Evolutionary conservation across 2,797 vertebrate species (phyloP).

Genomic region (Varecia variegata): DNA sequence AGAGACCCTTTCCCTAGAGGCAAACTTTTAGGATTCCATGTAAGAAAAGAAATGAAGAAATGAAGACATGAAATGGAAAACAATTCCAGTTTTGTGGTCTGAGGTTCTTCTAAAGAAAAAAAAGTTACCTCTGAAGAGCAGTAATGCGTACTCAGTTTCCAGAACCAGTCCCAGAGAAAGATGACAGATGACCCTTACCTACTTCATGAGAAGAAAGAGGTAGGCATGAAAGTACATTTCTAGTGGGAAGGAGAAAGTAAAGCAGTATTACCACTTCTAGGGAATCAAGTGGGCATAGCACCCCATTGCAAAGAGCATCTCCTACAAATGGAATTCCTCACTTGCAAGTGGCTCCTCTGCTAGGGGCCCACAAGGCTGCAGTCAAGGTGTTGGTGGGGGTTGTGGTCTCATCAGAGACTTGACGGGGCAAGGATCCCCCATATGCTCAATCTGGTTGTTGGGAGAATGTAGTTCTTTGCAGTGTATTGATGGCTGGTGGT

Average conservation of each 20-base stretch:
- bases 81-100: not conserved
- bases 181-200: not conserved
- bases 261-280: not conserved
- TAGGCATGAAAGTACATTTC: not conserved
- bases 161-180: not conserved
- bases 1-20: not conserved
- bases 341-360: not conserved
- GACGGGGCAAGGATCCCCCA: not conserved
- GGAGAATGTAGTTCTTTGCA: not conserved
- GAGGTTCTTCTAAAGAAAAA: conserved; percentile 4
- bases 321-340: not conserved
- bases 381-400: not conserved
- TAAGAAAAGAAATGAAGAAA: conserved; percentile 9
- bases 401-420: not conserved
- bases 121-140: not conserved
- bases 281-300: not conserved
- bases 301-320: not conserved
- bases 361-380: not conserved
- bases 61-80: conserved; percentile 2
- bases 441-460: not conserved
- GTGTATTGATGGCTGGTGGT: not conserved
- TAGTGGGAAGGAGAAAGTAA: not conserved
- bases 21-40: not conserved
- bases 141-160: not conserved
- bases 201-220: not conserved